These are phyloP conservation scores for Aphaenogaster rudis DNA, from an alignment of 1,140 invertebrate species.

Conservation along the genomic window DNA sequence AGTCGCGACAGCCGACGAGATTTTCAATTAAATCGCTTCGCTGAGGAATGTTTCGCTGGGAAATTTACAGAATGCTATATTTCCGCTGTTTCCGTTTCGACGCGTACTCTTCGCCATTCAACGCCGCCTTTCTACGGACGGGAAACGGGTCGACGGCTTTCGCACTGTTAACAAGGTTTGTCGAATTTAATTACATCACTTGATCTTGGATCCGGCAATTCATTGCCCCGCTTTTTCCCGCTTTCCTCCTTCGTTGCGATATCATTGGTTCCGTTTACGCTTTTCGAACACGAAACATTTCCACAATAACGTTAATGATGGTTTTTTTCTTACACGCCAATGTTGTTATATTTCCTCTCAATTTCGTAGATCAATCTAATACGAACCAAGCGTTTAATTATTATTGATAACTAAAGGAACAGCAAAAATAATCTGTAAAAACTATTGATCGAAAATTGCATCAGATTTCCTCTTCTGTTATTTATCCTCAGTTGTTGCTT, in stretches of 20 bases:
- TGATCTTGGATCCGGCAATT: constrained; percentile 2
- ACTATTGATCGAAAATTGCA: background rate
- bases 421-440: background rate
- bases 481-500: background rate
- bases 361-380: background rate
- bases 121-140: background rate
- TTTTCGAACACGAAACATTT: background rate
- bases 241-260: background rate
- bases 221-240: constrained; percentile 43
- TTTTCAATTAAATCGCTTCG: constrained; percentile 68
- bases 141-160: constrained; percentile 7
- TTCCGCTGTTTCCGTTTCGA: constrained; percentile 18
- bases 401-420: background rate
- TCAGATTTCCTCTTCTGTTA: background rate
- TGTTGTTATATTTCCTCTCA: background rate
- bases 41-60: background rate
- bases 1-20: constrained; percentile 1
- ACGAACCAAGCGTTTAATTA: background rate
- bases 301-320: background rate
- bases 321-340: background rate
- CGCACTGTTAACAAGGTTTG: constrained; percentile 56
- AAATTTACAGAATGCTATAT: constrained; percentile 29
- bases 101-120: constrained; percentile 13
- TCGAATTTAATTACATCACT: constrained; percentile 71
- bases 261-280: constrained; percentile 41